Evolutionary conservation across 2,888 invertebrate species (phyloP).

Genomic region (Drosophila paranaensis): DNA sequence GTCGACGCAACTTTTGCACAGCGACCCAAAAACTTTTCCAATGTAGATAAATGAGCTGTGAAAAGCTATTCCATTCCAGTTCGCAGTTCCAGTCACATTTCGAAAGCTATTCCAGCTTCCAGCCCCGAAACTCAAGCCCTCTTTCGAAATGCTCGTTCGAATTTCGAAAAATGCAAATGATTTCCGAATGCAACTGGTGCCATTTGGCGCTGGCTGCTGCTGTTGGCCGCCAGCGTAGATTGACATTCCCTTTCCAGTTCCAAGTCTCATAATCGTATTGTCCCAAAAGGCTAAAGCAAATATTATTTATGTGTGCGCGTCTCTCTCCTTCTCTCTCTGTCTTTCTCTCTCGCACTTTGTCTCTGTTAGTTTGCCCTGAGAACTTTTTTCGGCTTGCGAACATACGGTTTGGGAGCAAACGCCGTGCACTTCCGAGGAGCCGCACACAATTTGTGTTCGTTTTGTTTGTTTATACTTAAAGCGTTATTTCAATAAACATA

Average conservation of each 20-base stretch:
- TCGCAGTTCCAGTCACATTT: neutral
- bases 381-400: slow-evolving; percentile 66
- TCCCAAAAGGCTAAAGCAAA: slow-evolving; percentile 64
- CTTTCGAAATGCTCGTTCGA: slow-evolving; percentile 3
- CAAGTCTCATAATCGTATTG: slow-evolving; percentile 33
- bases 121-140: neutral
- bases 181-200: slow-evolving; percentile 44
- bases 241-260: slow-evolving; percentile 12
- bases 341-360: neutral
- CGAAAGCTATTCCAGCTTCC: slow-evolving; percentile 7
- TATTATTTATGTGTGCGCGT: slow-evolving; percentile 61
- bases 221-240: slow-evolving; percentile 24
- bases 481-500: slow-evolving; percentile 71
- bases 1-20: slow-evolving; percentile 63
- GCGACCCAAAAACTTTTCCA: slow-evolving; percentile 49
- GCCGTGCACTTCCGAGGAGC: slow-evolving; percentile 62
- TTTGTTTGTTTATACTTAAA: slow-evolving; percentile 70
- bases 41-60: slow-evolving; percentile 46
- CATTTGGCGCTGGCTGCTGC: slow-evolving; percentile 54
- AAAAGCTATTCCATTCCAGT: slow-evolving; percentile 7
- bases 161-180: slow-evolving; percentile 9
- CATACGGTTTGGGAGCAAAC: slow-evolving; percentile 50
- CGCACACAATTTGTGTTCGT: slow-evolving; percentile 46
- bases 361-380: slow-evolving; percentile 49
- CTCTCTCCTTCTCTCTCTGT: neutral